Evolutionary conservation across 2,113 vertebrate species (phyloP), one percentile per base, ranked within the genome.

Genomic region (Cyprinus carpio): DNA sequence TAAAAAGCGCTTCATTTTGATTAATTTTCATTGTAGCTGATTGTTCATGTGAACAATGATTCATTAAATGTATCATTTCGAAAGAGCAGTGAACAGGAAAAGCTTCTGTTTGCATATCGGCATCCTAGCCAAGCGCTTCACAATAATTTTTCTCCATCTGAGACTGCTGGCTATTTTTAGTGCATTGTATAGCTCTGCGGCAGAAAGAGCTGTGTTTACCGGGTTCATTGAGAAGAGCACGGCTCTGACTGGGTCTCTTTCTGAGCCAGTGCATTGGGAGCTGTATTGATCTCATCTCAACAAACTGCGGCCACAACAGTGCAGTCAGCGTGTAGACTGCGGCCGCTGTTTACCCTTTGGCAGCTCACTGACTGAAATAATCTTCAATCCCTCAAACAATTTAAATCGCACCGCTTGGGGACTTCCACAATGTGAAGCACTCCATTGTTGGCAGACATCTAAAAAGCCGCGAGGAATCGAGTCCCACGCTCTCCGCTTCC

Each of bases 381-480:
- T 85, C 80, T 83, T 65, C 85, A 79, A 86, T 83, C 75, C 25
- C 64, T 78, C 72, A 40, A 83, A 83, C 80, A 62, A 80, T 75
- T 82, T 37, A 64, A 83, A 79, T 60, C 81, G 10, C 69, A 79
- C 27, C 9, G 64, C 37, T 16, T 79, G 34, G 29, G 62, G 76
- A 62, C 46, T 18, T 60, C 4, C 79, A 72, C 56, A 51, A 23
- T 83, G 49, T 49, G 34, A 46, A 72, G 25, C 4, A 13, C 71
- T 82, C 60, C 23, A 85, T 43, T 58, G 60, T 69, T 16, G 11
- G 71, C 46, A 6, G 25, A n/a, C 3, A 49, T 34, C 43, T 64
- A 31, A 43, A 75, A 74, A 71, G 37, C 29, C 0, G 40, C 3
- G n/a, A 62, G 27, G n/a, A 81, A 46, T 72, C 0, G 25, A 60